A percentile compares a stretch with the other conserved stretches of the same genome.
These are phyloP conservation scores for Oceanodroma leucorhoa DNA, from an alignment of 2,797 vertebrate species.

Conservation along the genomic window DNA sequence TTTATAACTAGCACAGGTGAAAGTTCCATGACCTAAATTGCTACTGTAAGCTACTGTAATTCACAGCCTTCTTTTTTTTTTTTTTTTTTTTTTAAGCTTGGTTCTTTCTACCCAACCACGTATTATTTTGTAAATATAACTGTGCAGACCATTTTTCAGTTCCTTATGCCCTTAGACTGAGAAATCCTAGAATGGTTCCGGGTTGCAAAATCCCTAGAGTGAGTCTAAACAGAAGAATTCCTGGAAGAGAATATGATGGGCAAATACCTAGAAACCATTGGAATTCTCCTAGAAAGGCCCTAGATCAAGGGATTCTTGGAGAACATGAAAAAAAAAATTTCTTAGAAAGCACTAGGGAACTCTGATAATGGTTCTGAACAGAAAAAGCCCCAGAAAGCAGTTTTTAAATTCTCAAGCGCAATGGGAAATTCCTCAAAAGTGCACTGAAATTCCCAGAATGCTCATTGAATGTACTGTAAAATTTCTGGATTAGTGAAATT, in stretches of 20 bases:
- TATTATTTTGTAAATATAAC: not conserved
- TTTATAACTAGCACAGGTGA: constrained; percentile 30
- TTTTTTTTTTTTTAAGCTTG: not conserved
- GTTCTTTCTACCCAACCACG: not conserved
- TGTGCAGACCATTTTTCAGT: not conserved
- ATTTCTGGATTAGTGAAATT: not conserved
- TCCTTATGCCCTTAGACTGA: not conserved
- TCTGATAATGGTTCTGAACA: not conserved
- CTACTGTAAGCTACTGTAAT: not conserved
- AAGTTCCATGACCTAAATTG: not conserved
- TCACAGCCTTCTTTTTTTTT: not conserved
- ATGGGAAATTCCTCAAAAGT: not conserved
- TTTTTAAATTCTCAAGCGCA: not conserved
- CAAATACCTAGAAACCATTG: not conserved
- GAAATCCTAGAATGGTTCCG: not conserved
- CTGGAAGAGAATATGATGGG: not conserved
- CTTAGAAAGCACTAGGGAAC: not conserved
- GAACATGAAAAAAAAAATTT: not conserved
- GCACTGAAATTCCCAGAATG: not conserved
- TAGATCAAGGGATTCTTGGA: not conserved
- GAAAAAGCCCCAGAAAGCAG: not conserved
- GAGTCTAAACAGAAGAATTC: not conserved
- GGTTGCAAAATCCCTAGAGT: not conserved
- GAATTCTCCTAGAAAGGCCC: not conserved
- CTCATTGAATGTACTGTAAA: not conserved